Conservation (phyloP, 1,140 invertebrate genomes). For the Ceratina japonica region DNA sequence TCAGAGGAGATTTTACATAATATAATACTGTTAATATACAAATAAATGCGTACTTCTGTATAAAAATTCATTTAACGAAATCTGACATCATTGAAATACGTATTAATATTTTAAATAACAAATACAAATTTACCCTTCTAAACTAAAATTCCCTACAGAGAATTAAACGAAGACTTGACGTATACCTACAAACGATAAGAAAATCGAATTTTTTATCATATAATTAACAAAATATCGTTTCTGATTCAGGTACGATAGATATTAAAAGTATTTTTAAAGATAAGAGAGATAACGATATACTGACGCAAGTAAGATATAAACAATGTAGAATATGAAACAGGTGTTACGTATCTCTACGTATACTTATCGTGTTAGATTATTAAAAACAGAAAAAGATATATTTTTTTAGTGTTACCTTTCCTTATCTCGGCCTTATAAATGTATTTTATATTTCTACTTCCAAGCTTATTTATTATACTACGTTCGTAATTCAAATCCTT, state of each 20-base stretch:
- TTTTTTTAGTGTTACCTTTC: slow-evolving; percentile 11
- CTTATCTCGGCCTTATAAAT: background rate
- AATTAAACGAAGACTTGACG: slow-evolving; percentile 10
- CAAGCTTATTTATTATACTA: background rate
- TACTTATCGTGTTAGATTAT: background rate
- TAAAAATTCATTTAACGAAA: no score
- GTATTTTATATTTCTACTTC: background rate
- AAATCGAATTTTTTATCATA: slow-evolving; percentile 44
- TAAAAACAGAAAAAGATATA: background rate
- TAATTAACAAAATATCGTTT: slow-evolving; percentile 48
- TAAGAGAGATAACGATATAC: slow-evolving; percentile 14
- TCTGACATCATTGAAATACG: no score
- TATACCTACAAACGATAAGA: slow-evolving; percentile 57
- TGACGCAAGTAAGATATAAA: slow-evolving; percentile 6
- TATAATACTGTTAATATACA: no score
- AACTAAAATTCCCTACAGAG: no score
- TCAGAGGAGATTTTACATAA: no score
- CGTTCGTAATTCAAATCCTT: background rate
- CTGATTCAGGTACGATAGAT: slow-evolving; percentile 49
- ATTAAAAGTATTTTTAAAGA: slow-evolving; percentile 30
- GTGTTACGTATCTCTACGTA: no score
- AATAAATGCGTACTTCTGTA: no score
- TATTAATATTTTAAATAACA: no score
- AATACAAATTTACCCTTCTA: no score
- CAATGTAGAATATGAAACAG: background rate